Evolutionary conservation across 2,113 vertebrate species (phyloP).

Genomic region (Holacanthus passer): DNA sequence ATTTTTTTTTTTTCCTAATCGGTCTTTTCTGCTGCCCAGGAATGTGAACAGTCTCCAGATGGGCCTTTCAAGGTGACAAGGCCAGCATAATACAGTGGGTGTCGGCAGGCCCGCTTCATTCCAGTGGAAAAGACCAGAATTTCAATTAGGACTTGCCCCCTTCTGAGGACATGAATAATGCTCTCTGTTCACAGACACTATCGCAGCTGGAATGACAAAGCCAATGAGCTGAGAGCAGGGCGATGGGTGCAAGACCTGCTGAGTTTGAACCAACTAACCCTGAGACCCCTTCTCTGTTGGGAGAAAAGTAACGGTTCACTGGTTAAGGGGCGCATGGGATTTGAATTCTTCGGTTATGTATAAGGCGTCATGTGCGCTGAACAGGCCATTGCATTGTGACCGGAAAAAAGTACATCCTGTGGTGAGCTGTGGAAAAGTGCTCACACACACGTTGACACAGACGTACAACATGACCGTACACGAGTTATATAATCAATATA

Average conservation of each 20-base stretch:
- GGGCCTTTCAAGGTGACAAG: conserved; percentile 78
- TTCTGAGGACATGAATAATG: conserved; percentile 82
- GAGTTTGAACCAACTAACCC: conserved; percentile 80
- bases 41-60: conserved; percentile 63
- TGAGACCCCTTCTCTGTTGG: conserved; percentile 39
- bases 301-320: conserved; percentile 63
- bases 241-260: conserved; percentile 73
- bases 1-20: conserved; percentile 11
- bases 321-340: conserved; percentile 54
- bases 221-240: conserved; percentile 72
- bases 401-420: conserved; percentile 14
- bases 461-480: not conserved
- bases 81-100: conserved; percentile 77
- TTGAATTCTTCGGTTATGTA: conserved; percentile 61
- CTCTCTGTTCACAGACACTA: conserved; percentile 79
- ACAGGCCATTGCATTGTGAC: conserved; percentile 39
- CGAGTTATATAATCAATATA: not conserved
- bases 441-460: not conserved
- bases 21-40: conserved; percentile 51
- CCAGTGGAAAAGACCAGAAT: conserved; percentile 80
- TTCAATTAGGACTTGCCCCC: conserved; percentile 82
- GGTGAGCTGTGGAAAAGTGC: conserved; percentile 19
- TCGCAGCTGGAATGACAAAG: conserved; percentile 81
- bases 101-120: conserved; percentile 68
- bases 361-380: conserved; percentile 44